Percentiles rank a stretch among this genome's conserved stretches.
These are phyloP conservation scores for Ormyrus rosae DNA, from an alignment of 2,888 invertebrate genomes.

Conservation along the genomic window DNA sequence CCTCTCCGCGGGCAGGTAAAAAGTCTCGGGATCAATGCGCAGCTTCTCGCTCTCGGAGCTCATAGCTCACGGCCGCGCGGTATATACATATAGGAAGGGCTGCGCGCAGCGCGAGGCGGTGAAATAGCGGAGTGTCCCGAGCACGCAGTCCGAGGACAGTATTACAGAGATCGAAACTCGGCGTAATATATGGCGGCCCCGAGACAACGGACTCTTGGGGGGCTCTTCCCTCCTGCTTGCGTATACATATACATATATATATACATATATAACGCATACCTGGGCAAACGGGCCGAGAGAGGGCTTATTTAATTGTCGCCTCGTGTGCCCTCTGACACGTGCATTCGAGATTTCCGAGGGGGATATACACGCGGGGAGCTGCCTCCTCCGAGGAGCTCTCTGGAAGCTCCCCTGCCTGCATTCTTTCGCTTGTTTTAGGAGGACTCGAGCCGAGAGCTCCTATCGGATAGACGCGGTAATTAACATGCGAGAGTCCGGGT, in stretches of 20 bases:
- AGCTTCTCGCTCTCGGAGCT: too few relatives aligned
- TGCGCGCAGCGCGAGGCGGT: not conserved
- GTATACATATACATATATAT: not conserved
- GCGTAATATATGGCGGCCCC: constrained; percentile 13
- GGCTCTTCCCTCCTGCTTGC: not conserved
- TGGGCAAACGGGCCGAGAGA: too few relatives aligned
- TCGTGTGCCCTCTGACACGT: constrained; percentile 42
- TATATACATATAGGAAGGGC: too few relatives aligned
- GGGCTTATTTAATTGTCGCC: constrained; percentile 52
- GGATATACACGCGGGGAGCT: not conserved
- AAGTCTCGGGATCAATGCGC: too few relatives aligned
- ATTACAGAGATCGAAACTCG: not conserved
- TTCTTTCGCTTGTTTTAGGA: too few relatives aligned
- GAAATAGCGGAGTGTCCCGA: not conserved
- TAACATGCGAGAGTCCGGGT: too few relatives aligned
- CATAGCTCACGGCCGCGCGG: too few relatives aligned
- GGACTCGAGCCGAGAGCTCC: too few relatives aligned
- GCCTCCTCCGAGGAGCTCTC: not conserved
- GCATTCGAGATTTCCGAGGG: constrained; percentile 29
- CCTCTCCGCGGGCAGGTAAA: too few relatives aligned
- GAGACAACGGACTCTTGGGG: not conserved
- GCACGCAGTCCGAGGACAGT: not conserved
- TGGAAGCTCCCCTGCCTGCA: too few relatives aligned
- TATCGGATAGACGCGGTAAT: too few relatives aligned
- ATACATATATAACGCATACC: too few relatives aligned